A percentile compares a stretch with the other conserved stretches of the same genome.
phyloP scores from a whole-genome alignment of 2,113 vertebrate species.

The Harpagus bidentatus region DNA sequence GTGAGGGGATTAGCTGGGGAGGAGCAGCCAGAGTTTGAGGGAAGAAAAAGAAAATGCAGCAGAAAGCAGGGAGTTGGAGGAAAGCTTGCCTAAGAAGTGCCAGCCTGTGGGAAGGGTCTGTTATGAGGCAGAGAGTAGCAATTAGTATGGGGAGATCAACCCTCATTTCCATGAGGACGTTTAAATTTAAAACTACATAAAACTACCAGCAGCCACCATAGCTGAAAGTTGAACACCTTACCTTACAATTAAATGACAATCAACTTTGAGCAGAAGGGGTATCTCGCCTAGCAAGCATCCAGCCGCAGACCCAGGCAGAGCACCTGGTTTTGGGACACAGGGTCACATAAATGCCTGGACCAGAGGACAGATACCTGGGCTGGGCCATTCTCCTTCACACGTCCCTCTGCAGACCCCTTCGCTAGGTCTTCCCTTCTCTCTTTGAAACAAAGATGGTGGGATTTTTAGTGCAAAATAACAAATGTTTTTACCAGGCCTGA shows the following conservation, averaged over 20 bases:
- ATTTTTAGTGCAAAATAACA: neutral
- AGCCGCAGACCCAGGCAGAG: neutral
- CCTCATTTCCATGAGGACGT: neutral
- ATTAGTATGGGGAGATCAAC: neutral
- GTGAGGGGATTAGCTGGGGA: neutral
- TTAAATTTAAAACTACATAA: neutral
- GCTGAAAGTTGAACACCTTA: neutral
- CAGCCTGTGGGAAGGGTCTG: neutral
- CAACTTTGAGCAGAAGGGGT: neutral
- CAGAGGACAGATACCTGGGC: neutral
- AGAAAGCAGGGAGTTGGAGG: neutral
- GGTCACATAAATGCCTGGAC: neutral
- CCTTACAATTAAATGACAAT: neutral
- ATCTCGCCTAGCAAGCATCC: neutral
- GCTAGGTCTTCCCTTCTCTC: neutral
- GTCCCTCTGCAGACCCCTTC: neutral
- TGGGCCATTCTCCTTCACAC: neutral
- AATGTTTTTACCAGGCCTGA: neutral
- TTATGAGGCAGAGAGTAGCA: neutral
- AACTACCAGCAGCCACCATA: neutral
- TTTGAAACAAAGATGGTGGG: neutral
- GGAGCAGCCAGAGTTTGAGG: neutral
- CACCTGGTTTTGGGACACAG: neutral
- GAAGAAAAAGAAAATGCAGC: neutral
- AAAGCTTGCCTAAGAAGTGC: neutral